These are phyloP conservation scores for Sinocyclocheilus maitianheensis DNA, from an alignment of 2,113 vertebrate species.

Conservation along the genomic window DNA sequence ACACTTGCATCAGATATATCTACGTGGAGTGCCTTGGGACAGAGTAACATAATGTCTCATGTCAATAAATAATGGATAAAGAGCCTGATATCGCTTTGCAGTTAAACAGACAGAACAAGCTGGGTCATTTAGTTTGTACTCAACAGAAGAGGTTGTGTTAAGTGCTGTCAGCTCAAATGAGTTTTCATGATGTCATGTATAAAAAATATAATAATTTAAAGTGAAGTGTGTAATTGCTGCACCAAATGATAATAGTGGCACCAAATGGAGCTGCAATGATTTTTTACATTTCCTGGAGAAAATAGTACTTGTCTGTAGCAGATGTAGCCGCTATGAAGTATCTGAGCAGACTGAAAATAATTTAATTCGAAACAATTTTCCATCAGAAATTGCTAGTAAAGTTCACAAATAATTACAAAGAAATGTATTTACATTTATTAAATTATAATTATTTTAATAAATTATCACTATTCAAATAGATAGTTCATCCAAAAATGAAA, in stretches of 20 bases:
- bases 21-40: constrained; percentile 5
- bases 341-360: neutral
- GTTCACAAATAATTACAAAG: no score
- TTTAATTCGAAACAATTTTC: no score
- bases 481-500: no score
- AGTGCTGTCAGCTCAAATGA: neutral
- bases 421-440: neutral
- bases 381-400: no score
- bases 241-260: neutral
- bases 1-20: constrained; percentile 51
- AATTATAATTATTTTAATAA: neutral
- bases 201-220: neutral
- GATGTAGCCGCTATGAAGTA: neutral
- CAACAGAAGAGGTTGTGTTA: neutral
- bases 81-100: neutral
- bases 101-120: neutral
- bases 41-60: constrained; percentile 44
- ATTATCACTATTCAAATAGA: neutral
- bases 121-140: neutral
- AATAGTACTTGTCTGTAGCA: neutral
- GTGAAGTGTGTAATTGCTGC: neutral
- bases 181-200: neutral
- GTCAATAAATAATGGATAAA: constrained; percentile 50
- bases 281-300: neutral
- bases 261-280: neutral